These are phyloP conservation scores for Heliothis virescens DNA, from an alignment of 1,140 invertebrate genomes.

Conservation along the genomic window DNA sequence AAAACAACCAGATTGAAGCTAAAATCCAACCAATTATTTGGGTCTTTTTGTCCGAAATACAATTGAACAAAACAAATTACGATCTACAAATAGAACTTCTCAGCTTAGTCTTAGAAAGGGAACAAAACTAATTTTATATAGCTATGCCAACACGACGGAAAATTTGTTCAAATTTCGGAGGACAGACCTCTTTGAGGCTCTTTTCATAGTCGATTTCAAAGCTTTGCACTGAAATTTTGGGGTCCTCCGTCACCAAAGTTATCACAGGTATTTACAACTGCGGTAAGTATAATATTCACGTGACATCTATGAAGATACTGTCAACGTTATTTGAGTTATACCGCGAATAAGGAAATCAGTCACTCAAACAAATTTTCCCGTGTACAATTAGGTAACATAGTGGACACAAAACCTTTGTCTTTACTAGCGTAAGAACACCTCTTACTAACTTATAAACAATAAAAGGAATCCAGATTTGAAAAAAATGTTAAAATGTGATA, in stretches of 20 bases:
- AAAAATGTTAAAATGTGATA: constrained; percentile 27
- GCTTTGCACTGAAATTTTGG: neutral
- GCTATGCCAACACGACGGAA: constrained; percentile 16
- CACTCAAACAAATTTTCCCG: constrained; percentile 32
- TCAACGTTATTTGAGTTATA: neutral
- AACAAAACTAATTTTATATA: constrained; percentile 43
- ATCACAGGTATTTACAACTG: neutral
- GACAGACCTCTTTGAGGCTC: neutral
- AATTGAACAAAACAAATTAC: no score
- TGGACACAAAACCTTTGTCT: constrained; percentile 27
- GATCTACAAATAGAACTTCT: neutral
- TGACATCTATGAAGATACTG: neutral
- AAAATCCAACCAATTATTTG: no score
- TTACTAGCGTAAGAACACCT: constrained; percentile 23
- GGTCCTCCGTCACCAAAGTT: neutral
- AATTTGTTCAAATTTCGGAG: constrained; percentile 33
- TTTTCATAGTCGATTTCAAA: neutral
- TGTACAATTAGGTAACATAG: constrained; percentile 26
- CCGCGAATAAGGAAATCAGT: neutral
- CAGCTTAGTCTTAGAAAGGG: neutral
- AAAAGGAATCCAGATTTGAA: constrained; percentile 25
- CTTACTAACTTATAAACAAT: constrained; percentile 23
- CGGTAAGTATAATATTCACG: neutral
- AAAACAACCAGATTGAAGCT: no score
- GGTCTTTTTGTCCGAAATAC: no score